Conservation (phyloP, 1,140 invertebrate genomes). For the Doryteuthis pealeii region DNA sequence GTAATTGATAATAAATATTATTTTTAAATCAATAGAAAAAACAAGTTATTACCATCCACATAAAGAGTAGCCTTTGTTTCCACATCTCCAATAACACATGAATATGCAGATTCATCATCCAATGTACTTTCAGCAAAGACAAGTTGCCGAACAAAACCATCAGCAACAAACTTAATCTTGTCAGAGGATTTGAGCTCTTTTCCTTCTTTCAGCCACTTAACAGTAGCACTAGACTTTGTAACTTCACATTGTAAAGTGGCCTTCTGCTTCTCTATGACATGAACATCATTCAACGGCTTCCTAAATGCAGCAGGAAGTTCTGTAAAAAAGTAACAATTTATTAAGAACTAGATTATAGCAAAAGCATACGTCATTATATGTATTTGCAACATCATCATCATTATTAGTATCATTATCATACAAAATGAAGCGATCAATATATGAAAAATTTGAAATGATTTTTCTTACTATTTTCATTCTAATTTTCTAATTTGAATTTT, state of each 20-base stretch:
- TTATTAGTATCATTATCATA: too few relatives aligned
- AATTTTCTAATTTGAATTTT: too few relatives aligned
- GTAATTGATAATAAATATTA: too few relatives aligned
- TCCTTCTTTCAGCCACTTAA: constrained; percentile 86
- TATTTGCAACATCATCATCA: too few relatives aligned
- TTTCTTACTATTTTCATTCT: too few relatives aligned
- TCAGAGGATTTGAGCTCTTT: constrained; percentile 43
- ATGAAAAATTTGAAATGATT: too few relatives aligned
- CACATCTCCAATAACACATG: constrained; percentile 74
- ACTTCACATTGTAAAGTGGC: constrained; percentile 54
- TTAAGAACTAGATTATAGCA: too few relatives aligned
- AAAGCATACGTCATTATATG: too few relatives aligned
- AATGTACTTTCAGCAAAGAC: constrained; percentile 75
- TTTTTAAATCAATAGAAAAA: too few relatives aligned
- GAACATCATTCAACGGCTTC: constrained; percentile 44
- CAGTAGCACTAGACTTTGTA: constrained; percentile 75
- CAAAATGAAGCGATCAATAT: too few relatives aligned
- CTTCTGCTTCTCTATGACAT: constrained; percentile 41
- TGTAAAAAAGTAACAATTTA: constrained; percentile 28
- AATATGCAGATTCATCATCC: constrained; percentile 83
- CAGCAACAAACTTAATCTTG: constrained; percentile 48
- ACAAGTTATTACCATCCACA: constrained; percentile 72
- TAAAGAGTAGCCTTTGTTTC: constrained; percentile 82
- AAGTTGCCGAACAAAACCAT: constrained; percentile 60
- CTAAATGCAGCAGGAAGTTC: constrained; percentile 49